A percentile compares a stretch with the other conserved stretches of the same genome.
phyloP scores from a whole-genome alignment of 2,888 invertebrate species.

The Arctia plantaginis region DNA sequence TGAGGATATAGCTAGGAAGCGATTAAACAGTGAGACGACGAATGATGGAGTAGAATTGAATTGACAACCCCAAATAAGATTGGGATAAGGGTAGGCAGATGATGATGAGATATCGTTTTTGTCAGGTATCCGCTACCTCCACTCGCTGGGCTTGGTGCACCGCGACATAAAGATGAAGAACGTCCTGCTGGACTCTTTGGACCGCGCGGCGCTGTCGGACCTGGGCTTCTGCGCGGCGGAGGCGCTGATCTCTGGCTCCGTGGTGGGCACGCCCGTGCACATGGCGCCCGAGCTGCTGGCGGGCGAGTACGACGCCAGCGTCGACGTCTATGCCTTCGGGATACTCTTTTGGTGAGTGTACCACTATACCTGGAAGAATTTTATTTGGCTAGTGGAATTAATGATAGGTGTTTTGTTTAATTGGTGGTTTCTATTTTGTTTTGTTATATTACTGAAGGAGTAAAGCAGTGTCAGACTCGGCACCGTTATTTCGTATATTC shows the following conservation, averaged over 20 bases:
- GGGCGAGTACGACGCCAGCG: conserved; percentile 93
- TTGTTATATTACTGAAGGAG: no score
- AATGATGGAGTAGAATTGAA: no score
- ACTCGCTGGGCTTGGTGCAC: conserved; percentile 95
- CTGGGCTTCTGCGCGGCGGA: conserved; percentile 96
- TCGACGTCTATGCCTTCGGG: conserved; percentile 96
- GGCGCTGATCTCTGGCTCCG: conserved; percentile 95
- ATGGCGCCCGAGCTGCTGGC: conserved; percentile 96
- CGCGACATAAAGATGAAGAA: conserved; percentile 96
- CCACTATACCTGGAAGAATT: neutral
- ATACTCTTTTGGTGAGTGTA: conserved; percentile 91
- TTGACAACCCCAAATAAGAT: no score
- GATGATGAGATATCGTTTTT: no score
- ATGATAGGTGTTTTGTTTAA: no score
- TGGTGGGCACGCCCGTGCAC: conserved; percentile 95
- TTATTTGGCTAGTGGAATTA: no score
- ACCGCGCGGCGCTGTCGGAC: conserved; percentile 94
- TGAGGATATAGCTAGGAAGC: no score
- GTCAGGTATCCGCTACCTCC: conserved; percentile 92
- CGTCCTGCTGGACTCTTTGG: conserved; percentile 91
- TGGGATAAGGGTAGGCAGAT: no score
- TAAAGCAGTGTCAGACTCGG: no score
- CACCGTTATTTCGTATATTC: no score
- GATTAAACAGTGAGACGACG: no score
- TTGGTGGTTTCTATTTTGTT: no score